phyloP scores from a whole-genome alignment of 64 coral and sea anemone species.

The Stylophora pistillata region DNA sequence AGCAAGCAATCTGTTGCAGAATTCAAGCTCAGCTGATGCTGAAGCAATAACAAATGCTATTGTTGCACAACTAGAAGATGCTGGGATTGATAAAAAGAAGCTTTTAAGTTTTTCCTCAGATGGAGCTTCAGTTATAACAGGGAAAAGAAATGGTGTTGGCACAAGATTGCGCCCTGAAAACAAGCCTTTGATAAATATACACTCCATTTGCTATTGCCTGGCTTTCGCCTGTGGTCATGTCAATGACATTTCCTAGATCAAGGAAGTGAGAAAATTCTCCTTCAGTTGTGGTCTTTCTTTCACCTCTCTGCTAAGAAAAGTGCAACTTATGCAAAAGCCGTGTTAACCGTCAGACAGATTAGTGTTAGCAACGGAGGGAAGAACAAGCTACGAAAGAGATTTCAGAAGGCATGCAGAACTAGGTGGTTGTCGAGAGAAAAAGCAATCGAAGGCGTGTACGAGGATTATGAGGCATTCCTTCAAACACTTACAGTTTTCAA shows the following conservation, averaged over 20 bases:
- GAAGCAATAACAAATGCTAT: not conserved
- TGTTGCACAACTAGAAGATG: not conserved
- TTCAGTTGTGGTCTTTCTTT: conserved; percentile 56
- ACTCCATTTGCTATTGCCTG: conserved; percentile 32
- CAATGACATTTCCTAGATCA: conserved; percentile 12
- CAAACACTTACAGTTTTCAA: conserved; percentile 34
- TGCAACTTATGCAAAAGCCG: conserved; percentile 50
- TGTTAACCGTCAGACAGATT: not conserved
- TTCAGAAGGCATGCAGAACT: conserved; percentile 52
- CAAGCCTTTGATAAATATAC: conserved; percentile 34
- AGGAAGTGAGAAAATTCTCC: conserved; percentile 42
- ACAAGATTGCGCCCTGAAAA: not conserved
- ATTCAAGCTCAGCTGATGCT: not conserved
- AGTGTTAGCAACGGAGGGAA: conserved; percentile 28
- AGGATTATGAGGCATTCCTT: conserved; percentile 58
- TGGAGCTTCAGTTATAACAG: not conserved
- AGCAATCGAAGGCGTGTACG: conserved; percentile 56
- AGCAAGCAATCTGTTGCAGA: conserved; percentile 20
- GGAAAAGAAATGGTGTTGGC: conserved; percentile 20
- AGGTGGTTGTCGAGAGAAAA: conserved; percentile 53
- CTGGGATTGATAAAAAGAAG: not conserved
- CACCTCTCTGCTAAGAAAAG: conserved; percentile 45
- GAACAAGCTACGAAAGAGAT: conserved; percentile 2
- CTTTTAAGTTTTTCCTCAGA: not conserved
- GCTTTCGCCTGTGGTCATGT: conserved; percentile 32